Evolutionary conservation across 2,797 vertebrate genomes (phyloP).

Genomic region (Phalloptychus januarius): DNA sequence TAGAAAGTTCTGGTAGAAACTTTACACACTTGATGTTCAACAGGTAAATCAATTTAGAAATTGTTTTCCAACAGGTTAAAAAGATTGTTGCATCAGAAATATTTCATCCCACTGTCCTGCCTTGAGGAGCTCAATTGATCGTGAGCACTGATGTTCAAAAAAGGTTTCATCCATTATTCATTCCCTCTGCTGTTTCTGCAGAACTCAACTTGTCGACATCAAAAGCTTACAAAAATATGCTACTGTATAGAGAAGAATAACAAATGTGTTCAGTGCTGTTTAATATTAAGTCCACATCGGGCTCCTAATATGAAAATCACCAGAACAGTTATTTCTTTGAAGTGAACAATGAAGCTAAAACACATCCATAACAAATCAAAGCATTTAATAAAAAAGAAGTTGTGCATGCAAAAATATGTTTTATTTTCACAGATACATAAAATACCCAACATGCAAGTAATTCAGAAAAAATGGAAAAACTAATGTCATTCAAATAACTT

Average conservation of each 20-base stretch:
- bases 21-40: not conserved
- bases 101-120: not conserved
- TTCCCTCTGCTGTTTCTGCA: constrained; percentile 33
- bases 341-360: not conserved
- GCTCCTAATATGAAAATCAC: not conserved
- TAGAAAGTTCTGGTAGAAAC: not conserved
- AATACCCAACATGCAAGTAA: not conserved
- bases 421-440: not conserved
- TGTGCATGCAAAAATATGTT: not conserved
- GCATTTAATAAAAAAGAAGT: not conserved
- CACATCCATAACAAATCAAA: not conserved
- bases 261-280: constrained; percentile 21
- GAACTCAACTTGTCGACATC: constrained; percentile 23
- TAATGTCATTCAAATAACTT: not conserved
- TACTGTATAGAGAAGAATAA: not conserved
- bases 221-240: constrained; percentile 27
- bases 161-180: constrained; percentile 50
- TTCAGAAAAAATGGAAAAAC: not conserved
- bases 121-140: not conserved
- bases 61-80: not conserved
- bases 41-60: not conserved
- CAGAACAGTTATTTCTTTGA: not conserved
- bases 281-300: constrained; percentile 14
- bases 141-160: constrained; percentile 19
- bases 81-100: not conserved